A percentile compares a stretch with the other conserved stretches of the same genome.
phyloP scores from a whole-genome alignment of 2,888 invertebrate genomes.

The Leucoma salicis region DNA sequence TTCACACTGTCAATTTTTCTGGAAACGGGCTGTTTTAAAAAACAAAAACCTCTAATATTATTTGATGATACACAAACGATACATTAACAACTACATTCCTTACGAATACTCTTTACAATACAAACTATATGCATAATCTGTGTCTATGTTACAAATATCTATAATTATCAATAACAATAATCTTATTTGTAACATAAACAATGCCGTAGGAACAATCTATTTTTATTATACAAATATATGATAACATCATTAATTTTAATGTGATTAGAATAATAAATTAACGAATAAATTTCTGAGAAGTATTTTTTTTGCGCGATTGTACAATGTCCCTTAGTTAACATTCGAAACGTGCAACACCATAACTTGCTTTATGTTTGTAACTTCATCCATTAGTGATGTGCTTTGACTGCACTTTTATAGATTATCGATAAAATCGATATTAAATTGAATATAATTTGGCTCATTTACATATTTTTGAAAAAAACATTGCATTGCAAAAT shows the following conservation, averaged over 20 bases:
- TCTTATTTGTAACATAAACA: not conserved
- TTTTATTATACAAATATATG: not conserved
- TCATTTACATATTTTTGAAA: too few relatives aligned
- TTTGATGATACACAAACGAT: too few relatives aligned
- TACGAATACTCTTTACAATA: too few relatives aligned
- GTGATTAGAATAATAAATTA: conserved; percentile 11
- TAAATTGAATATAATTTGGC: too few relatives aligned
- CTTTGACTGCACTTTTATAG: conserved; percentile 5
- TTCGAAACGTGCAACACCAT: conserved; percentile 37
- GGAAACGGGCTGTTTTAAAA: too few relatives aligned
- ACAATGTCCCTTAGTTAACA: conserved; percentile 40
- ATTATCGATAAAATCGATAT: conserved; percentile 2
- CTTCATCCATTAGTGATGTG: conserved; percentile 45
- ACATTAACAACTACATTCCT: too few relatives aligned
- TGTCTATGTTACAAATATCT: too few relatives aligned
- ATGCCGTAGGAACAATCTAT: not conserved
- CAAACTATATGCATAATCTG: too few relatives aligned
- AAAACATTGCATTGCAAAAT: too few relatives aligned
- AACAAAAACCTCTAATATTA: too few relatives aligned
- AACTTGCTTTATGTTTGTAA: conserved; percentile 40
- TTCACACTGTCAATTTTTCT: too few relatives aligned
- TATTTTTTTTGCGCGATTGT: conserved; percentile 22
- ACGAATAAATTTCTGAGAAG: conserved; percentile 15
- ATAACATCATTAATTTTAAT: conserved; percentile 2
- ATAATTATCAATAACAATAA: not conserved